Evolutionary conservation across 2,888 invertebrate species (phyloP), one percentile per base, ranked within the genome.

Genomic region (Tenthredo distinguenda): DNA sequence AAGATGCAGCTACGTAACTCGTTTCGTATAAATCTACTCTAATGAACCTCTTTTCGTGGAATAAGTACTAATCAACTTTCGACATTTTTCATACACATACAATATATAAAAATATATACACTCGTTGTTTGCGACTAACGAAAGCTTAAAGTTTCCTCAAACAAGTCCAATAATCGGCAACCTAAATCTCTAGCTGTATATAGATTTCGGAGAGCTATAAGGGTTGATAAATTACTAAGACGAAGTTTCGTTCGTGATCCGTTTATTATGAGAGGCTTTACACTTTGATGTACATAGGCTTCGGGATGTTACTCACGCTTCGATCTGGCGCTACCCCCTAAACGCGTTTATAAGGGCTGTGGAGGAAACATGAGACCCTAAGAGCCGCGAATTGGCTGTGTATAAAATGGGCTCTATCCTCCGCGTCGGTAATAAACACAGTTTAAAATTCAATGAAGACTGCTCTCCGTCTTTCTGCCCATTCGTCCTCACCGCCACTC

Each of bases 401-500:
- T 40, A 31, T 37, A 81, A 81, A 62, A 74, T 43, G 74, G 43
- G 43, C 40, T 43, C 7, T 74, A n/a, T 40, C 18, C 43, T 43
- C 10, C 12, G 21, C 31, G 37, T 62, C 62, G n/a, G 40, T 40
- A 62, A 62, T 18, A 81, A 81, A 58, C 55, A 81, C 58, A 37
- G 58, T 62, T 81, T 40, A 58, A 81, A 81, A 81, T 79, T 79
- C 79, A 79, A 79, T 62, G 79, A 79, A 79, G 58, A 55, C 34
- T 72, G n/a, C 72, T 43, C n/a, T 72, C 12, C 37, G 72, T 40
- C 31, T 77, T 15, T 77, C 7, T 18, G 21, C n/a, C 40, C 37
- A 31, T 50, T 77, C 15, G 15, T 77, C 26, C 26, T 50, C 18
- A 2, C 55, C 18, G 7, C 18, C 50, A 12, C 31, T 40, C 50